Conservation (phyloP, 2,888 invertebrate species). For the Trichopoda pennipes region DNA sequence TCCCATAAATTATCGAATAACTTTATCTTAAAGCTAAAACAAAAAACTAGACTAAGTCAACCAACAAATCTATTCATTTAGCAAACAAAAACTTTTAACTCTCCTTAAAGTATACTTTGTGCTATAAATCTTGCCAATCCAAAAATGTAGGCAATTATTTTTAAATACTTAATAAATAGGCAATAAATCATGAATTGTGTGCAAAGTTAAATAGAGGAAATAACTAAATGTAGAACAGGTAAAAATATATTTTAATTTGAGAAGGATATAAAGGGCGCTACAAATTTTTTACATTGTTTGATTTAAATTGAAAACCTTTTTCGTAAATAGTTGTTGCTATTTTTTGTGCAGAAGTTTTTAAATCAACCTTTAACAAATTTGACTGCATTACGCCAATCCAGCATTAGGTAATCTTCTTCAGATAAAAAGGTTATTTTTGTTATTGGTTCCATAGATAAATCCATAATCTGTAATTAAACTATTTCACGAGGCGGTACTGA, state of each 20-base stretch:
- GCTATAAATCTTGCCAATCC: conserved; percentile 23
- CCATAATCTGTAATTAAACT: too few species aligned
- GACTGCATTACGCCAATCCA: too few species aligned
- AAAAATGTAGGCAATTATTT: conserved; percentile 53
- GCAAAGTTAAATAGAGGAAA: conserved; percentile 14
- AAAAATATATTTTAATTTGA: too few species aligned
- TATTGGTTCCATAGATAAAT: too few species aligned
- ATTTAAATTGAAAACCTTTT: too few species aligned
- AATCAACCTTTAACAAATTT: not conserved
- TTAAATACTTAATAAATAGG: conserved; percentile 45
- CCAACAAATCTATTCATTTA: not conserved
- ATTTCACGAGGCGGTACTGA: too few species aligned
- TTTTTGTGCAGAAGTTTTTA: not conserved
- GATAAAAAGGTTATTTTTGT: too few species aligned
- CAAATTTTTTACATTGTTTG: too few species aligned
- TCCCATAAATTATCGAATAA: too few species aligned
- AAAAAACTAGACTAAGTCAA: not conserved
- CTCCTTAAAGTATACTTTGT: conserved; percentile 26
- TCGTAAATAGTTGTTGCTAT: not conserved
- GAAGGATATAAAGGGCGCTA: not conserved
- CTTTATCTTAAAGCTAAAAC: not conserved
- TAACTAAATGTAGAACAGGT: conserved; percentile 17
- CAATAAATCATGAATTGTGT: conserved; percentile 2
- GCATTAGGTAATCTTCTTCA: too few species aligned
- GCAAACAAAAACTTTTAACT: not conserved